Conservation (phyloP, 1,140 invertebrate genomes). For the Cardiocondyla obscurior region DNA sequence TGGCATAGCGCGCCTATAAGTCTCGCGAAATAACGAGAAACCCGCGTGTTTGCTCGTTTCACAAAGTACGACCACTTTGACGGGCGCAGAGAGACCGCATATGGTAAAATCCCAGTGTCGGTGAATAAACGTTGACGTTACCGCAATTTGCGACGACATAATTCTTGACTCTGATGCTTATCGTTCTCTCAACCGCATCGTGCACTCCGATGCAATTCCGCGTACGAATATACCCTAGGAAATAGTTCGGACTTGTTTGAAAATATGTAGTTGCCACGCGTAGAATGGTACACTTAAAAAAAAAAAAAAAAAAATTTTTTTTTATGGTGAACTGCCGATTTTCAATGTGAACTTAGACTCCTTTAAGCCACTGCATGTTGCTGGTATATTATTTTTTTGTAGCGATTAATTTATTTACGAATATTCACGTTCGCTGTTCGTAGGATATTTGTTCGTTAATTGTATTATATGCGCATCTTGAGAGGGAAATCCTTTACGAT, state of each 20-base stretch:
- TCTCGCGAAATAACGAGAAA: not conserved
- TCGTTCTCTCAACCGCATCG: not conserved
- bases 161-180: not conserved
- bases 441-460: too few relatives aligned
- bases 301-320: too few relatives aligned
- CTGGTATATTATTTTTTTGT: too few relatives aligned
- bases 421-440: not conserved
- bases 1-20: not conserved
- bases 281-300: too few relatives aligned
- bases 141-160: not conserved
- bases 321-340: too few relatives aligned
- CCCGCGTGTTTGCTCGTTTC: not conserved
- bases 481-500: too few relatives aligned
- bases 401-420: too few relatives aligned
- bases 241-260: not conserved
- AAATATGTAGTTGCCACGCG: too few relatives aligned
- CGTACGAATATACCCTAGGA: not conserved
- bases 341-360: too few relatives aligned
- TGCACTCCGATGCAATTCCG: not conserved
- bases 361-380: too few relatives aligned
- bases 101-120: not conserved
- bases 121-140: constrained; percentile 9
- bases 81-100: not conserved
- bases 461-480: too few relatives aligned
- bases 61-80: not conserved